Conservation (phyloP, 2,888 invertebrate genomes). For the Cosmia trapezina region DNA sequence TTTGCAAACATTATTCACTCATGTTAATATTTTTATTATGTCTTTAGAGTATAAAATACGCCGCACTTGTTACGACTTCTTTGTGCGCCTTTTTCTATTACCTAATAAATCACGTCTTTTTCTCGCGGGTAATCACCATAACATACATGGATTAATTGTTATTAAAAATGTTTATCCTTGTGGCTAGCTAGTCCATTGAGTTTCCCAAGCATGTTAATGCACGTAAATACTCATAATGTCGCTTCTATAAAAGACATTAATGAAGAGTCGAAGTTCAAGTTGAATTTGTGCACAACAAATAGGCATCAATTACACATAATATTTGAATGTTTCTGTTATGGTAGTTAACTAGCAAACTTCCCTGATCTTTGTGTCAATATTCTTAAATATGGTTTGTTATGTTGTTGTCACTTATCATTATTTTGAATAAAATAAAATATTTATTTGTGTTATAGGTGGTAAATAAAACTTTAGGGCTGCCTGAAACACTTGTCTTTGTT, state of each 20-base stretch:
- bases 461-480: not conserved
- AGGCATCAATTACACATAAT: not conserved
- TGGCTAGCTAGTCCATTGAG: not conserved
- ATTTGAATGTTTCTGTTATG: not conserved
- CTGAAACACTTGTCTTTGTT: not conserved
- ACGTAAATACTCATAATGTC: not conserved
- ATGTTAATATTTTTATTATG: not conserved
- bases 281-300: not conserved
- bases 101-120: not conserved
- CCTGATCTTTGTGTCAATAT: not conserved
- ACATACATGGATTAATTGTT: slow-evolving; percentile 1
- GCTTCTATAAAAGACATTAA: not conserved
- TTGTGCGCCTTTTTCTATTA: slow-evolving; percentile 1
- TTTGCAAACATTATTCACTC: not conserved
- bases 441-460: not conserved
- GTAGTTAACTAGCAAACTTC: not conserved
- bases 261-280: not conserved
- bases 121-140: not conserved
- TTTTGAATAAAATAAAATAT: not conserved
- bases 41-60: not conserved
- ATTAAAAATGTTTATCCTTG: not conserved
- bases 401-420: not conserved
- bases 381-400: not conserved
- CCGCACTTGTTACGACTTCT: not conserved
- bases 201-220: not conserved